Base-by-base conservation (phyloP, 2,113 vertebrate genomes). In the Isichthys henryi region DNA sequence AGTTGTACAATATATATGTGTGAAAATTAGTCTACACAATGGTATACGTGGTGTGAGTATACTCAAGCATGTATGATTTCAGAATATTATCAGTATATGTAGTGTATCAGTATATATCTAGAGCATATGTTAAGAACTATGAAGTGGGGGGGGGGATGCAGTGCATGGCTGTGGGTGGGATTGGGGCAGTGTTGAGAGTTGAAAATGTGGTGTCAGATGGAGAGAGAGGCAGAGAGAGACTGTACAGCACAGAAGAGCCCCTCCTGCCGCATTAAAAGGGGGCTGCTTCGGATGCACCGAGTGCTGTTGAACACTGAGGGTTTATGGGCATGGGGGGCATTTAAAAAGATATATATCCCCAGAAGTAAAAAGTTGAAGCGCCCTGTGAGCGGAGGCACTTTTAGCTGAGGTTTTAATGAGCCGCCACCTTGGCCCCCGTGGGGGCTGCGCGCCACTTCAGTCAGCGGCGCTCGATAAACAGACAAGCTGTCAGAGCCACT, bases 401-500 rank as follows among this genome's bases (percentile, higher is more conserved):
- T 74, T 74, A 13, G 10, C 31, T 13, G 10, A 11, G 31, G 66
- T 0, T 74, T 15, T 70, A 70, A 31, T 3, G 62, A 70, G 23
- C 23, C 27, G 8, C 8, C n/a, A 62, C 53, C 53, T 58, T 31
- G 23, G 27, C 62, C 27, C 27, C 13, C 7, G 5, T 35, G n/a
- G 27, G 4, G 31, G 66, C n/a, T 3, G 15, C 82, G 6, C 23
- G 10, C 83, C 45, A n/a, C 70, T 77, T 48, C 48, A 50, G 19
- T 50, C 86, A 19, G 46, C 2, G 15, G 4, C 17, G 15, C 39
- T 43, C 15, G 39, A 88, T 66, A 88, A 62, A 88, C 50, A 43
- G 31, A 88, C 85, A 56, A 87, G 85, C 31, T 35, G 85, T 52
- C 50, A 56, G 85, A 87, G 45, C 85, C 85, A 87, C 85, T 53